These are phyloP conservation scores for Ashinkailepas kermadecensis DNA, from an alignment of 2,888 invertebrate species.

Conservation along the genomic window DNA sequence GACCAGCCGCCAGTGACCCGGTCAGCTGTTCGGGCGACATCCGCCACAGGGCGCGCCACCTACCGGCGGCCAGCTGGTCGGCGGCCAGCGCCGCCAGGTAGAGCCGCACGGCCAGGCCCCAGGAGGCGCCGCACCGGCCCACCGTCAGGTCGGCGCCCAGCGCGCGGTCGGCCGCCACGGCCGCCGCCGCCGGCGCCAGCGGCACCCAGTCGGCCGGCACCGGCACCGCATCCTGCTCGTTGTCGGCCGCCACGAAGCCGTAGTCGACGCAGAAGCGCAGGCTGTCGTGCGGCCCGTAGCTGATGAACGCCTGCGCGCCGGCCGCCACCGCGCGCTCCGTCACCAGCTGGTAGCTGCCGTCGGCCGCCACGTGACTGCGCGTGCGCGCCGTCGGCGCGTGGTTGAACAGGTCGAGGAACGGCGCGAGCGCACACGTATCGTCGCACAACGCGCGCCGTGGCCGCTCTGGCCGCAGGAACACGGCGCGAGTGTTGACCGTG, in stretches of 20 bases:
- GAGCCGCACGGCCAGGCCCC: constrained; percentile 3
- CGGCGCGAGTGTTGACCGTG: constrained; percentile 75
- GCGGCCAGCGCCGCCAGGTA: not conserved
- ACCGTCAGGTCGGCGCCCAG: constrained; percentile 33
- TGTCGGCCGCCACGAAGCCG: constrained; percentile 65
- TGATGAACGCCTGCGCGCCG: constrained; percentile 74
- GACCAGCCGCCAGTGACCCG: not conserved
- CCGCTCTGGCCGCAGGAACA: constrained; percentile 56
- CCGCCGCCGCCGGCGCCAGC: constrained; percentile 89
- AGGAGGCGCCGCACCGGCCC: not conserved
- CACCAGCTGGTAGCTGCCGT: constrained; percentile 49
- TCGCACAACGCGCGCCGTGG: constrained; percentile 41
- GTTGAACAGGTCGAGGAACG: constrained; percentile 83
- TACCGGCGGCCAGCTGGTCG: not conserved
- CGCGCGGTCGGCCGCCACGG: constrained; percentile 49
- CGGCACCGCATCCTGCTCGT: constrained; percentile 59
- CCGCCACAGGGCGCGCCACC: not conserved
- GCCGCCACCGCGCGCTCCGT: constrained; percentile 51
- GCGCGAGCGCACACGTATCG: constrained; percentile 58
- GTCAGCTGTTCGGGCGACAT: not conserved
- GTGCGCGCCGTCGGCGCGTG: constrained; percentile 52
- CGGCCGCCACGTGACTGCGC: constrained; percentile 38
- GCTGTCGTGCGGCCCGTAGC: constrained; percentile 77
- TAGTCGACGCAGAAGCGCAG: constrained; percentile 73
- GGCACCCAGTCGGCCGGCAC: constrained; percentile 52